A percentile compares a stretch with the other conserved stretches of the same genome.
Evolutionary conservation across 2,113 vertebrate species (phyloP).

Genomic region (Acanthochromis polyacanthus): DNA sequence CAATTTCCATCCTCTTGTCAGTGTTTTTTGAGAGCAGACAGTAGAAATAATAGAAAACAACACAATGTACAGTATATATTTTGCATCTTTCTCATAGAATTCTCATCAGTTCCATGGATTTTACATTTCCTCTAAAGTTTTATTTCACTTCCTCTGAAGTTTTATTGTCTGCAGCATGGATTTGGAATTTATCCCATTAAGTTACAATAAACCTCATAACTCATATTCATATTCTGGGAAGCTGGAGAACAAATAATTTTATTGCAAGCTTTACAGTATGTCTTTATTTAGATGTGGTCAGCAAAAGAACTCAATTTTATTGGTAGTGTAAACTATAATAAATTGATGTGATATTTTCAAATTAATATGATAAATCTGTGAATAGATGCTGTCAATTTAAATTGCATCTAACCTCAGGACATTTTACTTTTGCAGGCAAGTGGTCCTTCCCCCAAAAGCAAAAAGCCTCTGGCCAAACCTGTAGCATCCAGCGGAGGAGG

Average conservation of each 20-base stretch:
- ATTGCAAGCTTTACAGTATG: slow-evolving; percentile 6
- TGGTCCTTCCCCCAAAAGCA: slow-evolving; percentile 92
- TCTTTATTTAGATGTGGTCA: slow-evolving; percentile 19
- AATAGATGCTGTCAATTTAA: neutral
- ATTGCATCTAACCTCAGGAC: neutral
- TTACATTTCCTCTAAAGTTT: slow-evolving; percentile 15
- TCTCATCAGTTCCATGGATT: slow-evolving; percentile 10
- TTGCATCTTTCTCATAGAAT: neutral
- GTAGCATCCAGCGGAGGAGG: slow-evolving; percentile 59
- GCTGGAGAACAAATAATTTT: slow-evolving; percentile 19
- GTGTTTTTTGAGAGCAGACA: neutral
- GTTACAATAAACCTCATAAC: slow-evolving; percentile 28
- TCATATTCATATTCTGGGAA: slow-evolving; percentile 7
- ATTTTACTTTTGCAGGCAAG: slow-evolving; percentile 90
- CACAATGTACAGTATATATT: neutral
- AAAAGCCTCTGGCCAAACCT: slow-evolving; percentile 90
- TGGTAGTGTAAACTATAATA: slow-evolving; percentile 7
- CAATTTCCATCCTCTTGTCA: neutral
- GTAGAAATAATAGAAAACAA: neutral
- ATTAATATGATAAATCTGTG: neutral
- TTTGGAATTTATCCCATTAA: slow-evolving; percentile 22
- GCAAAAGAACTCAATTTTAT: neutral
- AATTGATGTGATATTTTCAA: slow-evolving; percentile 12
- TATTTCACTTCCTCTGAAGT: slow-evolving; percentile 14
- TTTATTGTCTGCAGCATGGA: slow-evolving; percentile 28